Evolutionary conservation across 2,888 invertebrate species (phyloP).

Genomic region (Cheilosia urbana): DNA sequence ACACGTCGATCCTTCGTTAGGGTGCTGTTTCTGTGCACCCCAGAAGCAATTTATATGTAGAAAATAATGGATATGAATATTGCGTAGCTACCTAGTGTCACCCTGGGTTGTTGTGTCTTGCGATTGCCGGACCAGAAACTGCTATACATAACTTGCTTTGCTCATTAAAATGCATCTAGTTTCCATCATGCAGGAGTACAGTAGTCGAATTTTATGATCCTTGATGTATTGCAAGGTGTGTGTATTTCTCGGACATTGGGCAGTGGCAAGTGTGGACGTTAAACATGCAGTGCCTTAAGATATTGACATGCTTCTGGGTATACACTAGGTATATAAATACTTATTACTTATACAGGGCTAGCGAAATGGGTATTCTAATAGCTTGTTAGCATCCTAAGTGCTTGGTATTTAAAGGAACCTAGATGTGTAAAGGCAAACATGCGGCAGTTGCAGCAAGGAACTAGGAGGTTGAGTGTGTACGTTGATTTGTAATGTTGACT

Average conservation of each 20-base stretch:
- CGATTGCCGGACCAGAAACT: background rate
- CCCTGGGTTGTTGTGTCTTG: no score
- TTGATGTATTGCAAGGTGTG: slow-evolving; percentile 57
- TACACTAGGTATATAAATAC: no score
- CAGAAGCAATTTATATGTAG: background rate
- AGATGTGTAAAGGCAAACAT: background rate
- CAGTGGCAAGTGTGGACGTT: slow-evolving; percentile 14
- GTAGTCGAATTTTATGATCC: slow-evolving; percentile 47
- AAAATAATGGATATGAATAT: slow-evolving; percentile 8
- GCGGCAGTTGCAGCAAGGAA: background rate
- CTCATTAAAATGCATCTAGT: slow-evolving; percentile 57
- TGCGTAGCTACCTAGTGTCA: background rate
- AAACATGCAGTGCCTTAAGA: slow-evolving; percentile 48
- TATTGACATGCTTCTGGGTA: slow-evolving; percentile 43
- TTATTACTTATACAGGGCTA: slow-evolving; percentile 26
- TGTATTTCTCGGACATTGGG: slow-evolving; percentile 12
- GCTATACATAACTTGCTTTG: slow-evolving; percentile 31
- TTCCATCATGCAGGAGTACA: slow-evolving; percentile 45
- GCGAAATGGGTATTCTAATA: slow-evolving; percentile 51
- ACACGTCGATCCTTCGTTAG: slow-evolving; percentile 32
- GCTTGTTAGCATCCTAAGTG: slow-evolving; percentile 59
- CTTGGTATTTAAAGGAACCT: slow-evolving; percentile 38
- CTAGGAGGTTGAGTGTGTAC: background rate
- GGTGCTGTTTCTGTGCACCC: background rate
- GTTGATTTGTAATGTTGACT: no score